Base-by-base conservation (phyloP, 2,113 vertebrate genomes). In the Indicator maculatus region DNA sequence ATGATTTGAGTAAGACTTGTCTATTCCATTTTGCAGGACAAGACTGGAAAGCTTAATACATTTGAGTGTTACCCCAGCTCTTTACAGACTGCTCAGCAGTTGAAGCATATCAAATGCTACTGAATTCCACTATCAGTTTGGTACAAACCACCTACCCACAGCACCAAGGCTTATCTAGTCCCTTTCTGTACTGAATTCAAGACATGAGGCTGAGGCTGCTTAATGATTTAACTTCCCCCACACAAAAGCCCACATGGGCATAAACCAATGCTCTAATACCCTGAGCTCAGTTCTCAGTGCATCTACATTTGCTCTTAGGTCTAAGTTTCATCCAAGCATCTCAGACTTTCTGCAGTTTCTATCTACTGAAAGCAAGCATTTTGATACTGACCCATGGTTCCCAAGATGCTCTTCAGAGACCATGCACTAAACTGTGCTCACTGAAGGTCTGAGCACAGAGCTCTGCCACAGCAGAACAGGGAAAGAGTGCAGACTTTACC, bases 401-500 rank as follows among this genome's bases (percentile, higher is more conserved):
- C 20, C 65, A 47, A 30, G 61, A 9, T 55, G 66, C 36, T 50
- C 30, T 71, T 72, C 41, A 55, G 52, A 50, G 3, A 61, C 12
- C 21, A 16, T 15, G 26, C 16, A 20, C 41, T 58, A 27, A 83
- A 45, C 20, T 15, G 14, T 9, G 5, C 31, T 26, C 56, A 15
- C 24, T 61, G 31, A 56, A 45, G 18, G 66, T 77, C 58, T 79
- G 33, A 71, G 33, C 17, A 52, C 4, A 0, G 4, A 71, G 33
- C n/a, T 76, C 39, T 75, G 28, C 36, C 72, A 41, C 10, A 63
- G 18, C 39, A 58, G 28, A 74, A 86, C 31, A 82, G 28, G 18
- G 69, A 73, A 39, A 80, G 2, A 63, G 36, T 1, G n/a, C 39
- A 91, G 47, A 56, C 26, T 67, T 97, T 97, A 99, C 99, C 98